Evolutionary conservation across 2,797 vertebrate genomes (phyloP).

Genomic region (Bufotes viridis): DNA sequence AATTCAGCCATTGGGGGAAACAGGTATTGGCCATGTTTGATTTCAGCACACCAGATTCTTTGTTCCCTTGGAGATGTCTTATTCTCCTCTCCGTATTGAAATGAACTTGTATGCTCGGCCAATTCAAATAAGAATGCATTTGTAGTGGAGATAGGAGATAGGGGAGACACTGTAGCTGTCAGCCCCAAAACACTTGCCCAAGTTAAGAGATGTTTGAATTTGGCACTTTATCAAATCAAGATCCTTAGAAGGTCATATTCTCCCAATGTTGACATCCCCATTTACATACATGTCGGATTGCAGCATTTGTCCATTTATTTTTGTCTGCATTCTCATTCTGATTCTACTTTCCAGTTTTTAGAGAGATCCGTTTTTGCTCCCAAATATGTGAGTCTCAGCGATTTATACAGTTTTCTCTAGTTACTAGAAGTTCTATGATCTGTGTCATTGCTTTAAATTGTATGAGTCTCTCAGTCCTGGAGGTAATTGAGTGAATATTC

Average conservation of each 20-base stretch:
- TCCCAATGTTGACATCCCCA: background rate
- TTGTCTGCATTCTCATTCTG: background rate
- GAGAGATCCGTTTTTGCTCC: background rate
- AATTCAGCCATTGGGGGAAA: background rate
- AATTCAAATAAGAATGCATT: background rate
- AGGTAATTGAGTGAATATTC: constrained; percentile 42
- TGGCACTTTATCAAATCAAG: background rate
- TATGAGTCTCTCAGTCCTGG: constrained; percentile 29
- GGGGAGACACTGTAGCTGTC: background rate
- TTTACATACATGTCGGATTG: background rate
- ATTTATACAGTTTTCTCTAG: constrained; percentile 20
- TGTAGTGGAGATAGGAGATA: background rate
- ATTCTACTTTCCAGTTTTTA: constrained; percentile 1
- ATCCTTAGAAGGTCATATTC: background rate
- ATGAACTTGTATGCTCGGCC: background rate
- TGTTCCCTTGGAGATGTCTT: background rate
- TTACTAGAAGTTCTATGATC: constrained; percentile 33
- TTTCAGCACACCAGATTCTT: background rate
- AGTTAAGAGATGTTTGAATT: background rate
- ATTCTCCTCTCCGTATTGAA: background rate
- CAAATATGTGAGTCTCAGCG: constrained; percentile 8
- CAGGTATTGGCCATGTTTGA: background rate
- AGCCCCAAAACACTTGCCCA: background rate
- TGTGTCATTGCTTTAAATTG: constrained; percentile 41
- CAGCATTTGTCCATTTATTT: background rate